A percentile compares a stretch with the other conserved stretches of the same genome.
Conservation (phyloP, 2,888 invertebrate species). For the Catonia carolina region DNA sequence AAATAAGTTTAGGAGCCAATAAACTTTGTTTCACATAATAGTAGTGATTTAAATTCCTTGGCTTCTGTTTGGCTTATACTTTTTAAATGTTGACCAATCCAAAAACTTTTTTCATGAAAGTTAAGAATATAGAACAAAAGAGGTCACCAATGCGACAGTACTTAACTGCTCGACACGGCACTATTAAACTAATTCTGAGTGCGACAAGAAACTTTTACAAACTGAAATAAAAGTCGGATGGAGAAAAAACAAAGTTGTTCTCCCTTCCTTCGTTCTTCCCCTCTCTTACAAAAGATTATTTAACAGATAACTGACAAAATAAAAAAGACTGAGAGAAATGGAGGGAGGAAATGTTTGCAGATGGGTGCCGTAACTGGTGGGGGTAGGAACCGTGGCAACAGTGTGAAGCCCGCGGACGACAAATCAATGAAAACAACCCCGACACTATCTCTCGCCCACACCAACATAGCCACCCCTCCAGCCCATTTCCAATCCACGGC, state of each 20-base stretch:
- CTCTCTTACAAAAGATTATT: conserved; percentile 8
- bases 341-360: conserved; percentile 10
- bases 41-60: too few species aligned
- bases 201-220: too few species aligned
- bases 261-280: neutral
- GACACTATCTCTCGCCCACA: neutral
- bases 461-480: neutral
- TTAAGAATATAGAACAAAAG: too few species aligned
- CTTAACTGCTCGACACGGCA: too few species aligned
- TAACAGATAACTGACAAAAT: conserved; percentile 15
- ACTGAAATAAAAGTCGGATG: neutral
- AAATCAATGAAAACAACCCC: conserved; percentile 16
- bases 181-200: too few species aligned
- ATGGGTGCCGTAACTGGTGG: conserved; percentile 7
- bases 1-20: too few species aligned
- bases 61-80: too few species aligned
- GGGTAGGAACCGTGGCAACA: conserved; percentile 7
- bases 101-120: too few species aligned
- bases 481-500: neutral
- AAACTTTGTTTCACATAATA: too few species aligned
- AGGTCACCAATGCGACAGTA: too few species aligned
- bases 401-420: conserved; percentile 1
- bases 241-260: neutral
- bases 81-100: too few species aligned
- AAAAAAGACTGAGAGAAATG: conserved; percentile 6